A percentile compares a stretch with the other conserved stretches of the same genome.
Evolutionary conservation across 2,113 vertebrate species (phyloP).

Genomic region (Aplodontia rufa): DNA sequence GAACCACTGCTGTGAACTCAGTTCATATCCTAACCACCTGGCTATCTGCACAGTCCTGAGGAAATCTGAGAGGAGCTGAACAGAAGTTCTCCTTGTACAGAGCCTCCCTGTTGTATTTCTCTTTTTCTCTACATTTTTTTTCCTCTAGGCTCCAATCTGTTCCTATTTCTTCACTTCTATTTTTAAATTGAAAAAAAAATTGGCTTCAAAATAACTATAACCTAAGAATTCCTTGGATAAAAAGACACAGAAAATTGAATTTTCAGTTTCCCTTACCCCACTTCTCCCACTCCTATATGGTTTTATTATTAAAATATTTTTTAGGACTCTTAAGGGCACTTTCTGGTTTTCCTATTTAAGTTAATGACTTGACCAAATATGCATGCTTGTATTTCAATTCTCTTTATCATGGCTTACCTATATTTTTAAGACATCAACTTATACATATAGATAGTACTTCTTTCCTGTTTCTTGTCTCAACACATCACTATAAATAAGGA

Average conservation of each 20-base stretch:
- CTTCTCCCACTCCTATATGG: neutral
- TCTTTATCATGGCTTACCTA: neutral
- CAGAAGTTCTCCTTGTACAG: neutral
- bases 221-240: constrained; percentile 50
- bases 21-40: neutral
- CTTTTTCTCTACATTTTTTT: neutral
- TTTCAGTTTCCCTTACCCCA: constrained; percentile 1
- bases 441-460: neutral
- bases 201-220: constrained; percentile 61
- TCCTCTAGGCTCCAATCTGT: constrained; percentile 60
- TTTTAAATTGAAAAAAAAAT: constrained; percentile 66
- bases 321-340: neutral
- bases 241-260: constrained; percentile 62
- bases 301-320: constrained; percentile 43
- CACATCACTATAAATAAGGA: neutral
- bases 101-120: neutral
- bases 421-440: constrained; percentile 44
- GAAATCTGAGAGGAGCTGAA: neutral
- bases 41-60: neutral
- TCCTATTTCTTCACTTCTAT: constrained; percentile 71
- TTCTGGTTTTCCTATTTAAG: constrained; percentile 59
- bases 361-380: constrained; percentile 35
- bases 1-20: neutral
- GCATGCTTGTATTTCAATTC: constrained; percentile 20
- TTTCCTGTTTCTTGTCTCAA: neutral